Conservation (phyloP, 2,888 invertebrate genomes). For the Drosophila tanythrix region DNA sequence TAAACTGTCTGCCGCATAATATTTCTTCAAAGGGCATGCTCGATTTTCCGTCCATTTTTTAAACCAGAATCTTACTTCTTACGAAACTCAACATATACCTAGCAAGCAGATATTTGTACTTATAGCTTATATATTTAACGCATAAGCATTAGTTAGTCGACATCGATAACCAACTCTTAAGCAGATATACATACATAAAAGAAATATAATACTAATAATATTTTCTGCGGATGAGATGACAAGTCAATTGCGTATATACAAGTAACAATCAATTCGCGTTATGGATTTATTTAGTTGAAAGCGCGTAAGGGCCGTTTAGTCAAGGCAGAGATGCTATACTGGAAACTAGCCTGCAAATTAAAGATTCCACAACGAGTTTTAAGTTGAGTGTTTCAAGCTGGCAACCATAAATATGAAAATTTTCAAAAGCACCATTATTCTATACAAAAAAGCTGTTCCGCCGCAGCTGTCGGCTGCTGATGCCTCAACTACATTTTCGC, state of each 20-base stretch:
- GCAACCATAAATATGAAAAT: conserved; percentile 61
- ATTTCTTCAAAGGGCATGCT: conserved; percentile 4
- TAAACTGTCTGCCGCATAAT: conserved; percentile 62
- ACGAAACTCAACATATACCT: not conserved
- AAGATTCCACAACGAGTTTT: not conserved
- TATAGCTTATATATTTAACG: not conserved
- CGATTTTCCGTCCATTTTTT: not conserved
- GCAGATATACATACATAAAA: not conserved
- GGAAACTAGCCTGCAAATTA: not conserved
- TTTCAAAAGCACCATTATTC: conserved; percentile 48
- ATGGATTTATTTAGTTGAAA: not conserved
- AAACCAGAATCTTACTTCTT: not conserved
- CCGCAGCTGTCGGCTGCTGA: conserved; percentile 19
- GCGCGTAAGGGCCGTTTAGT: not conserved
- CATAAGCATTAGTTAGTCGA: not conserved
- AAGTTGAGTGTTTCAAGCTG: conserved; percentile 36
- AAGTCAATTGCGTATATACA: not conserved
- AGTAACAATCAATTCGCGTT: not conserved
- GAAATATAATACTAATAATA: not conserved
- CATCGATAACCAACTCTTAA: not conserved
- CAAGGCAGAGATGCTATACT: not conserved
- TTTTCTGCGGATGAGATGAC: not conserved
- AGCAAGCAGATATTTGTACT: not conserved
- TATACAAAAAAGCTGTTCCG: conserved; percentile 36
- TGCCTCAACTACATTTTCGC: not conserved